Conservation (phyloP, 2,888 invertebrate genomes). For the Dolichopus griseipennis region DNA sequence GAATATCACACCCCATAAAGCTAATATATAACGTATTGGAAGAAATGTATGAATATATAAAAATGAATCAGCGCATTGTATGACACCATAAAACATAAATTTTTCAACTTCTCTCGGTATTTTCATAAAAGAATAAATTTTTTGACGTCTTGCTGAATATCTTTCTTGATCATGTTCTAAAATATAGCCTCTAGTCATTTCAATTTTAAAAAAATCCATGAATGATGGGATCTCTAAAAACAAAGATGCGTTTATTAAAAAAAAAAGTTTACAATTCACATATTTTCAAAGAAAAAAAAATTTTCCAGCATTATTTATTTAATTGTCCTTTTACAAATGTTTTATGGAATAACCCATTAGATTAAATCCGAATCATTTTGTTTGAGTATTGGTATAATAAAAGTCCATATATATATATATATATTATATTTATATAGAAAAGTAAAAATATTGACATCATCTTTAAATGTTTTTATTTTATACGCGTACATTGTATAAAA, state of each 20-base stretch:
- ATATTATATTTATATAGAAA: too few relatives aligned
- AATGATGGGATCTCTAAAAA: constrained; percentile 31
- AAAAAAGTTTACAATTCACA: not conserved
- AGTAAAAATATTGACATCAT: not conserved
- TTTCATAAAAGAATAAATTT: constrained; percentile 94
- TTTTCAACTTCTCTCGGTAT: constrained; percentile 88
- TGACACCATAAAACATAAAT: constrained; percentile 88
- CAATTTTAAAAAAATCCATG: constrained; percentile 69
- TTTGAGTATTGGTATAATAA: not conserved
- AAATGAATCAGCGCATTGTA: constrained; percentile 95
- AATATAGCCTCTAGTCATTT: constrained; percentile 85
- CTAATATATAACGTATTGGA: constrained; percentile 83
- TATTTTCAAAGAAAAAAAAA: too few relatives aligned
- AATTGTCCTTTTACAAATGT: too few relatives aligned
- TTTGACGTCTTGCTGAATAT: constrained; percentile 86
- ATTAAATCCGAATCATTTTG: too few relatives aligned
- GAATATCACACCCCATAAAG: constrained; percentile 69
- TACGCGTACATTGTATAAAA: too few relatives aligned
- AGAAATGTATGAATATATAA: constrained; percentile 95
- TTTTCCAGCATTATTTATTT: too few relatives aligned
- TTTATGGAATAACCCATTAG: too few relatives aligned
- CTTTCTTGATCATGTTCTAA: constrained; percentile 92
- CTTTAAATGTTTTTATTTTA: not conserved
- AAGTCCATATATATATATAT: too few relatives aligned
- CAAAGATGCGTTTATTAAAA: too few relatives aligned